Evolutionary conservation across 2,888 invertebrate genomes (phyloP), one percentile per base, ranked within the genome.

Genomic region (Ischnura elegans): DNA sequence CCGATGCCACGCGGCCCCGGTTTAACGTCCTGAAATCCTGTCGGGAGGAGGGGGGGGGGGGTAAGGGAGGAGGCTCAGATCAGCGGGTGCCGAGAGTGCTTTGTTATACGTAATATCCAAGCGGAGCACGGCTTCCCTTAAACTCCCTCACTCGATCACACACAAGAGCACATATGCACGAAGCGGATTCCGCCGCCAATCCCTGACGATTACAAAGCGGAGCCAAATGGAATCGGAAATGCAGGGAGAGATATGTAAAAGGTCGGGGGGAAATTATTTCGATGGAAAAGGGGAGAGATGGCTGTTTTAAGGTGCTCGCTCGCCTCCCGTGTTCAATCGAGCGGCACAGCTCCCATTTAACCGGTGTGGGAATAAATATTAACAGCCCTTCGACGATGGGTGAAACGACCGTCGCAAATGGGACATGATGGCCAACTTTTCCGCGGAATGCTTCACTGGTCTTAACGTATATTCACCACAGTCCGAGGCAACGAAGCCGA

Each of bases 101-200:
- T 90, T 61, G 90, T 90, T 90, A 90, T n/a, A n/a, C n/a, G n/a
- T n/a, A n/a, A 90, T 76, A 76, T 66, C 90, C 66, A 90, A 13
- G 90, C 90, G 61, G 61, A 36, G n/a, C 61, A 61, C 55, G 45
- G 47, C 8, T 36, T n/a, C n/a, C n/a, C n/a, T n/a, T n/a, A n/a
- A n/a, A n/a, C n/a, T n/a, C n/a, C n/a, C n/a, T n/a, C n/a, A n/a
- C n/a, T 55, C 90, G 66, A 61, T n/a, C 90, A 61, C 55, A 29
- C 51, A 21, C n/a, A 90, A 55, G 42, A 42, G 16, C 1, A 55
- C 66, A 6, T 8, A 47, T n/a, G 66, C 66, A 55, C 90, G 61
- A 10, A n/a, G 61, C 36, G 55, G 90, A 45, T 13, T 1, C 16
- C 43, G 61, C 43, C 25, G 90, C 61, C 61, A 55, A 25, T 87